Conservation (phyloP, 2,797 vertebrate species). For the Iguana delicatissima region DNA sequence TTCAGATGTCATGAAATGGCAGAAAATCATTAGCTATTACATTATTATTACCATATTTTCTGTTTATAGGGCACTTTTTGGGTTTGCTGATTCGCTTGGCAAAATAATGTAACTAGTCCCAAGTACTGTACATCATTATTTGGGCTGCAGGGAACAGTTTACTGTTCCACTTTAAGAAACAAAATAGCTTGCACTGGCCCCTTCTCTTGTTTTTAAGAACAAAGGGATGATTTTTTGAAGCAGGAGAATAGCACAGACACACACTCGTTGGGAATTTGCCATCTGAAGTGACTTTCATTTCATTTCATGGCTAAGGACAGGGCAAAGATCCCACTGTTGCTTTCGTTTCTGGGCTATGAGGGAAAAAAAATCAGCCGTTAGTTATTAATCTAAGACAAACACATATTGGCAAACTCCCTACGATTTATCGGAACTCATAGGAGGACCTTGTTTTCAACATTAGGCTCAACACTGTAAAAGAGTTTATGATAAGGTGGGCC, state of each 20-base stretch:
- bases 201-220: background rate
- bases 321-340: background rate
- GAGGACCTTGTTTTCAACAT: background rate
- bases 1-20: background rate
- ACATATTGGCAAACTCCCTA: background rate
- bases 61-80: background rate
- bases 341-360: background rate
- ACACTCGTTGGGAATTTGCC: background rate
- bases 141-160: background rate
- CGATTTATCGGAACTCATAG: background rate
- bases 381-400: background rate
- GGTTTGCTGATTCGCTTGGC: background rate
- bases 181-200: background rate
- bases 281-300: background rate
- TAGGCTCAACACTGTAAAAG: no score
- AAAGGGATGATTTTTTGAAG: no score
- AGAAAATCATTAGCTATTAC: background rate
- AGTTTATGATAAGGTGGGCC: no score
- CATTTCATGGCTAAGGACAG: background rate
- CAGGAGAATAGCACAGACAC: background rate
- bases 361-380: background rate
- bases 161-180: background rate
- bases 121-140: background rate
- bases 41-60: background rate
- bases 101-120: background rate